These are phyloP conservation scores for Cactoblastis cactorum DNA, from an alignment of 2,888 invertebrate species.

Conservation along the genomic window DNA sequence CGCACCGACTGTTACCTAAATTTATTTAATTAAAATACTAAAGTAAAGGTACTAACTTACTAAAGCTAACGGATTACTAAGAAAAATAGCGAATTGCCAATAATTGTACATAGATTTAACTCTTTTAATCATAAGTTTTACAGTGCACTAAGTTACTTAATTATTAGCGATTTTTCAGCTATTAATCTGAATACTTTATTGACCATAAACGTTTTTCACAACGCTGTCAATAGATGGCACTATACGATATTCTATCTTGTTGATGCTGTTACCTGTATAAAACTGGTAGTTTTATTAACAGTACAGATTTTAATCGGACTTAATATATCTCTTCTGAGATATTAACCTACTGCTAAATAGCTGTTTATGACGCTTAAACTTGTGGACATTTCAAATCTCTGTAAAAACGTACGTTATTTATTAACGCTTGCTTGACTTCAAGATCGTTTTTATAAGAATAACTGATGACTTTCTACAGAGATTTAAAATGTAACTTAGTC, in stretches of 20 bases:
- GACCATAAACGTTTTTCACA: neutral
- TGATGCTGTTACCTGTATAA: neutral
- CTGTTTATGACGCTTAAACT: neutral
- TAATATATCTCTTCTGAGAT: neutral
- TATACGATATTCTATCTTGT: conserved; percentile 4
- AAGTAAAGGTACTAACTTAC: neutral
- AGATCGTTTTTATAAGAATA: neutral
- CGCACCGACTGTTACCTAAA: neutral
- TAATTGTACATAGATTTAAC: neutral
- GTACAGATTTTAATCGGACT: conserved; percentile 9
- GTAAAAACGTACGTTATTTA: neutral
- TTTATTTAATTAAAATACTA: neutral
- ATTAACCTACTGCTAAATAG: conserved; percentile 11
- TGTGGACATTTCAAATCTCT: neutral
- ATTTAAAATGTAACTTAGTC: neutral
- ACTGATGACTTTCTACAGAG: neutral
- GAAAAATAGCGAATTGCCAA: neutral
- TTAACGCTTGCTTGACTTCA: neutral
- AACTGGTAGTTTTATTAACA: conserved; percentile 5
- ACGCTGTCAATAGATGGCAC: conserved; percentile 3
- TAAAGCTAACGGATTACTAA: neutral
- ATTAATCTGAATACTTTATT: neutral
- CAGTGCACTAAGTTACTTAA: neutral
- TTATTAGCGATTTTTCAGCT: neutral
- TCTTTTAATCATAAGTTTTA: neutral